These are phyloP conservation scores for Antrozous pallidus DNA, from an alignment of 2,797 vertebrate genomes.

Conservation along the genomic window DNA sequence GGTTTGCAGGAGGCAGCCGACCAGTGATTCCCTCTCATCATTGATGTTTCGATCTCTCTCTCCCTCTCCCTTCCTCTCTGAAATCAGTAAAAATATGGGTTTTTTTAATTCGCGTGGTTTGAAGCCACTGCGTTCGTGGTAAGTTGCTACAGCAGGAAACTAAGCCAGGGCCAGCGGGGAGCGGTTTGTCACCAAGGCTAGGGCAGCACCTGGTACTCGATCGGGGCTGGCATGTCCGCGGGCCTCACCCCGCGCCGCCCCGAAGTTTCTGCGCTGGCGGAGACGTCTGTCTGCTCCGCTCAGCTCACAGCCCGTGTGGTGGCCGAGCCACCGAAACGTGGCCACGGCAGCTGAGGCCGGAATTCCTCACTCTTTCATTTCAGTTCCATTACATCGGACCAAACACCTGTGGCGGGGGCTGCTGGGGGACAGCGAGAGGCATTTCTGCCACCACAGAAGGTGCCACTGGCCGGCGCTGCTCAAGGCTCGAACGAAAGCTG, in stretches of 20 bases:
- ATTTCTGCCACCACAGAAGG: not conserved
- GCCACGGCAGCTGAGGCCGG: no score
- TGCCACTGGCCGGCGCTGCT: accelerated
- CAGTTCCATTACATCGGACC: not conserved
- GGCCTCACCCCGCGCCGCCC: not conserved
- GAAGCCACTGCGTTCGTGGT: not conserved
- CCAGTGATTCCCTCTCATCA: no score
- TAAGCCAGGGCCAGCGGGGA: not conserved
- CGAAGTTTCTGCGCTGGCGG: accelerated
- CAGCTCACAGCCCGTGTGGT: accelerated
- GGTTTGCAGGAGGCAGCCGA: no score
- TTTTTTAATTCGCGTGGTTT: not conserved
- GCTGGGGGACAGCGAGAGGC: not conserved
- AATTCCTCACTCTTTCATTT: not conserved
- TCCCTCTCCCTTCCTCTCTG: no score
- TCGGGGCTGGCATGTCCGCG: accelerated
- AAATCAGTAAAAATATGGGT: no score
- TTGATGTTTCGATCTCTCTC: no score
- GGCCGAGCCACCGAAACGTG: not conserved
- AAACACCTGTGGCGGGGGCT: not conserved
- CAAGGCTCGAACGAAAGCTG: not conserved
- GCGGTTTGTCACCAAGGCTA: not conserved
- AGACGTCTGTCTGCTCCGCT: not conserved
- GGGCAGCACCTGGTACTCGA: not conserved
- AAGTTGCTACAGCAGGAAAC: not conserved